phyloP scores from a whole-genome alignment of 2,888 invertebrate species.

The Xestia ashworthii region DNA sequence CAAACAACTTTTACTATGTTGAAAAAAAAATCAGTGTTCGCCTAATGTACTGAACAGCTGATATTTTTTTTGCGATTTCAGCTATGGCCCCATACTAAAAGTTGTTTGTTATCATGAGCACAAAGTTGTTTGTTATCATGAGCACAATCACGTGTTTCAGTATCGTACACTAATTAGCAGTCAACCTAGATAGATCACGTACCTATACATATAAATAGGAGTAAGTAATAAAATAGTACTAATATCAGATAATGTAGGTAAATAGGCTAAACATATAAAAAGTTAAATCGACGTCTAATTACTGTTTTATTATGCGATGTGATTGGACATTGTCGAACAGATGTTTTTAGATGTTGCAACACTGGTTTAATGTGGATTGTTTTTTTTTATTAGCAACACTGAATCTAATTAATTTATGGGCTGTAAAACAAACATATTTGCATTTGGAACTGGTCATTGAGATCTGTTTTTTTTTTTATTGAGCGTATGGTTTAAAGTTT shows the following conservation, averaged over 20 bases:
- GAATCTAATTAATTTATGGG: constrained; percentile 24
- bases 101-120: no score
- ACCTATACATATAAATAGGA: no score
- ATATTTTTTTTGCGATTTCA: no score
- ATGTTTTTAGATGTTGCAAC: constrained; percentile 70
- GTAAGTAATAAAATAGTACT: constrained; percentile 21
- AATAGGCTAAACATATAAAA: constrained; percentile 67
- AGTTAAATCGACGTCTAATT: constrained; percentile 70
- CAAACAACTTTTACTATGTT: no score
- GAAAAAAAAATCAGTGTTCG: no score
- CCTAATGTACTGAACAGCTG: no score
- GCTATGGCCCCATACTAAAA: no score
- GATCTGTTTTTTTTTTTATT: constrained; percentile 4
- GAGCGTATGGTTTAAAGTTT: not conserved
- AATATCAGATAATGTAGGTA: constrained; percentile 61
- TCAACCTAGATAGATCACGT: no score
- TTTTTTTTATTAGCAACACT: constrained; percentile 45
- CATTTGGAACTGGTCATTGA: constrained; percentile 15
- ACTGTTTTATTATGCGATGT: constrained; percentile 71
- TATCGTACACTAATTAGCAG: no score
- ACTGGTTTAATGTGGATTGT: constrained; percentile 65
- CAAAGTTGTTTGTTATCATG: no score
- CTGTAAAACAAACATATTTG: constrained; percentile 17
- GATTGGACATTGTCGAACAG: constrained; percentile 77
- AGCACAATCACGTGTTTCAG: no score